phyloP scores from a whole-genome alignment of 2,888 invertebrate genomes.

The Volucella zonaria region DNA sequence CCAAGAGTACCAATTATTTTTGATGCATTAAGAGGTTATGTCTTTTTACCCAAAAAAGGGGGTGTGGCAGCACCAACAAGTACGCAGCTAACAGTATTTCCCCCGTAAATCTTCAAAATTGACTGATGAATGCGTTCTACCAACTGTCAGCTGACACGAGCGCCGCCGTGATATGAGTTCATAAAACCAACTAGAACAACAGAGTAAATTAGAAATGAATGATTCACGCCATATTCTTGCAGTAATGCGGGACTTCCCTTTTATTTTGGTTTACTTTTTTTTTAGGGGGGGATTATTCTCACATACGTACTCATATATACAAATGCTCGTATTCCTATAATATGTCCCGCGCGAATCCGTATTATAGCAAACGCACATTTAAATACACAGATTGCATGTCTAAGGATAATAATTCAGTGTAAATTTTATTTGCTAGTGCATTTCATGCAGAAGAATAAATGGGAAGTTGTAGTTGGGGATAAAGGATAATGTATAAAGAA shows the following conservation, averaged over 20 bases:
- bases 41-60: neutral
- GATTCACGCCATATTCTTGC: conserved; percentile 65
- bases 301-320: neutral
- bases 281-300: neutral
- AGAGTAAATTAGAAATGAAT: conserved; percentile 68
- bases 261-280: no score
- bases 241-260: conserved; percentile 45
- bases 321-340: no score
- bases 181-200: conserved; percentile 60
- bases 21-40: conserved; percentile 23
- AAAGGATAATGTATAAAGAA: conserved; percentile 15
- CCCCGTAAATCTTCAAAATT: conserved; percentile 44
- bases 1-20: conserved; percentile 54
- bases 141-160: conserved; percentile 57
- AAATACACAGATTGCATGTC: conserved; percentile 66
- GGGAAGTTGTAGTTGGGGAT: neutral
- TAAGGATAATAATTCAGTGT: conserved; percentile 69
- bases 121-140: conserved; percentile 52
- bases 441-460: conserved; percentile 51
- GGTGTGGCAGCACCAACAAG: conserved; percentile 45
- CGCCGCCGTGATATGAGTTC: conserved; percentile 54
- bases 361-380: conserved; percentile 58
- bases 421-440: conserved; percentile 68
- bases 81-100: conserved; percentile 26
- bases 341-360: conserved; percentile 18